Conservation (phyloP, 2,113 vertebrate species). For the Tautogolabrus adspersus region DNA sequence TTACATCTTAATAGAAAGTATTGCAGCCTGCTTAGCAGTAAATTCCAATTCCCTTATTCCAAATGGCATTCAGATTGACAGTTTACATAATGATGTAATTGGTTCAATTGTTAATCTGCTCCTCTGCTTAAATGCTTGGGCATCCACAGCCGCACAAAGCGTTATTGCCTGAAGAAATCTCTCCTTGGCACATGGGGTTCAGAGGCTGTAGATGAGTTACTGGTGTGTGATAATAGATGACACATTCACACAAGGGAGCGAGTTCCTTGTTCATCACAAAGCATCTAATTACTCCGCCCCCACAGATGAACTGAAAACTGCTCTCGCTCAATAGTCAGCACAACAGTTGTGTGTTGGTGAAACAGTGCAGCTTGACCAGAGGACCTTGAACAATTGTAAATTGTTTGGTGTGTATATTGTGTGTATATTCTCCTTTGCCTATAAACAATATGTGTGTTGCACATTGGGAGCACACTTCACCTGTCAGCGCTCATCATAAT, state of each 20-base stretch:
- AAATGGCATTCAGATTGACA: not conserved
- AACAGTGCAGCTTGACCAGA: conserved; percentile 38
- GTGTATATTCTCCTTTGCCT: not conserved
- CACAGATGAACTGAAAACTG: not conserved
- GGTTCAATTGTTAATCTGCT: conserved; percentile 15
- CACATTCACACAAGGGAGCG: conserved; percentile 29
- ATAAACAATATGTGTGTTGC: not conserved
- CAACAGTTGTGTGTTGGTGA: conserved; percentile 40
- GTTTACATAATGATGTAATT: not conserved
- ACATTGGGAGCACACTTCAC: conserved; percentile 38
- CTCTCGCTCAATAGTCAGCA: conserved; percentile 35
- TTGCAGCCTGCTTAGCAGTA: not conserved
- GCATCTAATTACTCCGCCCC: conserved; percentile 48
- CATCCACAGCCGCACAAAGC: not conserved
- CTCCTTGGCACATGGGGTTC: not conserved
- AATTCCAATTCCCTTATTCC: not conserved
- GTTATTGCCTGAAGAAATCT: not conserved
- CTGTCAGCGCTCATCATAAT: conserved; percentile 61
- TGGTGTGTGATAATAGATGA: conserved; percentile 35
- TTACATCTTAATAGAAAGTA: not conserved
- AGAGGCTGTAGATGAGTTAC: conserved; percentile 31
- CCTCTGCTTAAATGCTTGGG: not conserved
- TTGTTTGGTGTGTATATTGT: not conserved
- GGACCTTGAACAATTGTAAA: conserved; percentile 48
- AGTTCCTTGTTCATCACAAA: conserved; percentile 30